Conservation (phyloP, 92 coral and sea anemone genomes). For the Phenganax marumi region DNA sequence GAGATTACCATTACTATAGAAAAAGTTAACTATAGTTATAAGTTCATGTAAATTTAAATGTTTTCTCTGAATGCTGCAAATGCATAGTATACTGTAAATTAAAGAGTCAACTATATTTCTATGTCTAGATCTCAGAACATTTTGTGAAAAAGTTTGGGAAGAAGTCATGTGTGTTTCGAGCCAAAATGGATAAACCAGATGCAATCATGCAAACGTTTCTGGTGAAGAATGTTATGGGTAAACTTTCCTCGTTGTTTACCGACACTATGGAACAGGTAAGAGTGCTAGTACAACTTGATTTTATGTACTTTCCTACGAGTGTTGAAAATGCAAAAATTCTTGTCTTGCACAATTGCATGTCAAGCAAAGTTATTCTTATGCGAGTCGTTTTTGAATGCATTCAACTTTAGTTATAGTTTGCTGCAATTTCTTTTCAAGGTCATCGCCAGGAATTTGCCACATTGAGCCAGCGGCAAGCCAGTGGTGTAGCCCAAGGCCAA, state of each 20-base stretch:
- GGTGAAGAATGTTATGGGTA: background rate
- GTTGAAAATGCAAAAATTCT: background rate
- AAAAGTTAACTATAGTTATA: no score
- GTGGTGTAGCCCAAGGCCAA: no score
- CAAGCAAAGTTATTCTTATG: background rate
- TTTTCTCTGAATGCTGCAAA: no score
- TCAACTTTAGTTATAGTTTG: background rate
- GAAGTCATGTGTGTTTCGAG: slow-evolving; percentile 8
- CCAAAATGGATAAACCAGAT: background rate
- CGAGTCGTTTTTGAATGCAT: background rate
- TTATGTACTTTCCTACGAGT: background rate
- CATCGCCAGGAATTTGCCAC: no score
- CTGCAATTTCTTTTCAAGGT: background rate
- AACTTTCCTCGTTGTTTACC: background rate
- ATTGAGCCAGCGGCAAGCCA: no score
- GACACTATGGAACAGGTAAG: slow-evolving; percentile 17
- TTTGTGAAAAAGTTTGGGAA: slow-evolving; percentile 37
- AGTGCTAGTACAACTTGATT: no score
- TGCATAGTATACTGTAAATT: no score
- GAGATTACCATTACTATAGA: no score
- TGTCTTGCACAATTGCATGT: background rate
- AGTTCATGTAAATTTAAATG: slow-evolving; percentile 19
- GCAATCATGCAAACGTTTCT: background rate
- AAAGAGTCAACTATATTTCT: no score
- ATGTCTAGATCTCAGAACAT: slow-evolving; percentile 36